Evolutionary conservation across 2,113 vertebrate species (phyloP), one percentile per base, ranked within the genome.

Genomic region (Mohoua ochrocephala): DNA sequence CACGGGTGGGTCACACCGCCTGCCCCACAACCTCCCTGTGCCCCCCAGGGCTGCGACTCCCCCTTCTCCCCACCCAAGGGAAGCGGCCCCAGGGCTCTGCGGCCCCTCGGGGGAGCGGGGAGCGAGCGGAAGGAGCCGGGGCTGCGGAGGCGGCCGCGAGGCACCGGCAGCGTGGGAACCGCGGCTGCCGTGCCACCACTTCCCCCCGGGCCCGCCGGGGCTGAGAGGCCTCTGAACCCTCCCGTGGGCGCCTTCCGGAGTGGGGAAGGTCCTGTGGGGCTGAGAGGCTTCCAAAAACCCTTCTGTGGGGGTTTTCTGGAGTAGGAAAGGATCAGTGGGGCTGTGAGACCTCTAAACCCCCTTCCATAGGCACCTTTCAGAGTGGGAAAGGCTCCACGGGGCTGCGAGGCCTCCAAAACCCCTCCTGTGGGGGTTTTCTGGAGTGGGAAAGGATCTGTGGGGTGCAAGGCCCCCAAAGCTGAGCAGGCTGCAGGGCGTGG

Each of bases 271-370:
- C 24, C 63, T 1, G 5, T 13, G 63, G 42, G 41, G 61, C 27
- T 49, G 15, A 3, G 16, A 13, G 74, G n/a, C 44, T 56, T 31
- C 76, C 2, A 9, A 61, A 41, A 7, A 5, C 11, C 7, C 17
- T 8, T 1, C 49, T 3, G 1, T 4, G 20, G 64, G 89, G 4
- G 4, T 8, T 2, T 82, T 44, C 20, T 7, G 2, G 35, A 22
- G 39, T 12, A 35, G 35, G 35, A 26, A 13, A 39, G 35, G 59
- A 11, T 60, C 59, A 2, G 24, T 60, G 59, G 57, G 57, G 22
- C 31, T 10, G 30, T 10, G 27, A 16, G 27, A 41, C 7, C 5
- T 7, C 70, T 11, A 14, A 79, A 35, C 7, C 8, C 53, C 44
- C 19, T 45, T 7, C 44, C 44, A 10, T 20, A 19, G 52, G 52